A percentile compares a stretch with the other conserved stretches of the same genome.
These are phyloP conservation scores for Pipistrellus nathusii DNA, from an alignment of 2,797 vertebrate genomes.

Conservation along the genomic window DNA sequence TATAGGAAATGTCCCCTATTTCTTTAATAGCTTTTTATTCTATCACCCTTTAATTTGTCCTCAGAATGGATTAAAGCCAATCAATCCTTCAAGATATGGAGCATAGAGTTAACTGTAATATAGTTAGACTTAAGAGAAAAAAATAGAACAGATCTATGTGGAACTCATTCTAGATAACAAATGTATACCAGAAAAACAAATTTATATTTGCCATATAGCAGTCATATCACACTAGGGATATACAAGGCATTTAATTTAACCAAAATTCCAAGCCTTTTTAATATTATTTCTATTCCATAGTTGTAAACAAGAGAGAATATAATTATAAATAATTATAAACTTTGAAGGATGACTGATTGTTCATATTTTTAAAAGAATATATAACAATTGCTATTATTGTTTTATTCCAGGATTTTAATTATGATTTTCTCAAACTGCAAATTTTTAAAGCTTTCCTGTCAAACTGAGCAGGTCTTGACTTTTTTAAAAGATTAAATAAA, in stretches of 20 bases:
- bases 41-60: constrained; percentile 51
- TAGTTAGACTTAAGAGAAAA: not conserved
- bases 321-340: not conserved
- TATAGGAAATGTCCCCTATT: not conserved
- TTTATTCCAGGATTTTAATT: constrained; percentile 5
- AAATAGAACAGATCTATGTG: not conserved
- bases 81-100: not conserved
- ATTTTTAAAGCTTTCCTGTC: not conserved
- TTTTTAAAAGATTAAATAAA: not conserved
- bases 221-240: not conserved
- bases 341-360: not conserved
- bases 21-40: constrained; percentile 43
- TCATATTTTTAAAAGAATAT: constrained; percentile 2
- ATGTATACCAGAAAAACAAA: not conserved
- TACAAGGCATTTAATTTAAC: not conserved
- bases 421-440: not conserved
- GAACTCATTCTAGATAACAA: not conserved
- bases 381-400: not conserved
- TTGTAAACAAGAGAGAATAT: not conserved
- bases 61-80: not conserved
- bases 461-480: not conserved
- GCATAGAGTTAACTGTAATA: not conserved
- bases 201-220: not conserved
- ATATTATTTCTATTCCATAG: not conserved
- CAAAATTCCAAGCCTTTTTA: not conserved